phyloP scores from a whole-genome alignment of 2,888 invertebrate species.

The Blastobasis adustella region DNA sequence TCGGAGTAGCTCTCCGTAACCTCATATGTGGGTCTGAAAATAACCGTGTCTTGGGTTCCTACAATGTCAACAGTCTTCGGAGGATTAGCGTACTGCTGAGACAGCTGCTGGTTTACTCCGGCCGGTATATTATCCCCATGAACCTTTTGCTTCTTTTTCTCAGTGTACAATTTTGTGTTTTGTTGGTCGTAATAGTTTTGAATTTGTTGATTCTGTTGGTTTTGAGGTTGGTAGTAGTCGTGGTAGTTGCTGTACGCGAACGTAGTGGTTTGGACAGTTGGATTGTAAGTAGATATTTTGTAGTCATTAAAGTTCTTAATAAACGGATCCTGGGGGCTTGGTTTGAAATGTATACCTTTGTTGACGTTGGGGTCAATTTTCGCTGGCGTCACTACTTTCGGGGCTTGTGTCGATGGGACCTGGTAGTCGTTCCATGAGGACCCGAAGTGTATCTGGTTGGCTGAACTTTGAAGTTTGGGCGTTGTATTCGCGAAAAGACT shows the following conservation, averaged over 20 bases:
- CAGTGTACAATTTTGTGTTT: conserved; percentile 33
- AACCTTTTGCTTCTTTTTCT: conserved; percentile 47
- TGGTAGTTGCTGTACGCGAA: conserved; percentile 37
- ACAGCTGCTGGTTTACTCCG: conserved; percentile 46
- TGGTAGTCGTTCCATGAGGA: conserved; percentile 53
- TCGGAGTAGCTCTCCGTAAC: conserved; percentile 60
- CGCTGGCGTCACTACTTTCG: conserved; percentile 43
- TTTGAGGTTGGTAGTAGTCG: conserved; percentile 40
- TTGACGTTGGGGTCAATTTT: conserved; percentile 56
- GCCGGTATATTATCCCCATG: conserved; percentile 44
- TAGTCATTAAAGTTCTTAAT: conserved; percentile 35
- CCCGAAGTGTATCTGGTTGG: conserved; percentile 51
- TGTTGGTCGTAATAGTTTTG: conserved; percentile 44
- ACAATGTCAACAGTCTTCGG: conserved; percentile 28
- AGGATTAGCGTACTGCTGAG: conserved; percentile 42
- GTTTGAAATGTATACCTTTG: conserved; percentile 47
- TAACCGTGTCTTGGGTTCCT: conserved; percentile 23
- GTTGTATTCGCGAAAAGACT: conserved; percentile 45
- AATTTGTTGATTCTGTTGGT: conserved; percentile 39
- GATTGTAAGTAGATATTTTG: conserved; percentile 34
- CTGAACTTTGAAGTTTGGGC: conserved; percentile 44
- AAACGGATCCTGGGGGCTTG: conserved; percentile 67
- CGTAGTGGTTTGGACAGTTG: conserved; percentile 42
- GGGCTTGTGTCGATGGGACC: conserved; percentile 62
- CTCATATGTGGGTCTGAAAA: conserved; percentile 52